Conservation (phyloP, 2,797 vertebrate species). For the Poecilia velifera region DNA sequence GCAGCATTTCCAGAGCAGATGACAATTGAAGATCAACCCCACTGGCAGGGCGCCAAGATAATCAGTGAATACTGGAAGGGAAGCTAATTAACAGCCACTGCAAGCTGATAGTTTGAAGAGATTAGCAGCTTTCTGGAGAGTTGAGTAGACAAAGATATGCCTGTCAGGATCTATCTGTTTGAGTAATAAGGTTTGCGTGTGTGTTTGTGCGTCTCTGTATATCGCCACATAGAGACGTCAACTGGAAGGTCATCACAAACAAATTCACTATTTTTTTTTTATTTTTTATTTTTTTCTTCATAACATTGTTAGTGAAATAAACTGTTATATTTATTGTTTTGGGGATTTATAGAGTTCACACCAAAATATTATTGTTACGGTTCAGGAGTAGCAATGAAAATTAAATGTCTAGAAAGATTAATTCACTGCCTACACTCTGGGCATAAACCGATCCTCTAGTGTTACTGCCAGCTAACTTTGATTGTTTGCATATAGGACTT, state of each 20-base stretch:
- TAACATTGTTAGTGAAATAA: not conserved
- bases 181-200: constrained; percentile 59
- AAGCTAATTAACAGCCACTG: constrained; percentile 68
- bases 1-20: constrained; percentile 32
- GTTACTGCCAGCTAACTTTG: not conserved
- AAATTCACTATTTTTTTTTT: not conserved
- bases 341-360: not conserved
- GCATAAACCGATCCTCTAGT: not conserved
- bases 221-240: constrained; percentile 6
- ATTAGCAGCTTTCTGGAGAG: constrained; percentile 69
- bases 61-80: constrained; percentile 60
- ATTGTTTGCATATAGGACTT: not conserved
- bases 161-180: constrained; percentile 70
- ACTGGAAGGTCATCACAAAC: not conserved
- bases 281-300: not conserved
- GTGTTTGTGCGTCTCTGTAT: constrained; percentile 8
- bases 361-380: not conserved
- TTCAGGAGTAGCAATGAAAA: not conserved
- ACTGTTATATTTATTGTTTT: not conserved
- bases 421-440: not conserved
- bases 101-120: constrained; percentile 64
- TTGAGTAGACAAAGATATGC: constrained; percentile 66
- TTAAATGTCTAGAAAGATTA: not conserved
- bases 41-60: constrained; percentile 57
- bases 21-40: constrained; percentile 36